Conservation (phyloP, 1,140 invertebrate genomes). For the Musca vetustissima region DNA sequence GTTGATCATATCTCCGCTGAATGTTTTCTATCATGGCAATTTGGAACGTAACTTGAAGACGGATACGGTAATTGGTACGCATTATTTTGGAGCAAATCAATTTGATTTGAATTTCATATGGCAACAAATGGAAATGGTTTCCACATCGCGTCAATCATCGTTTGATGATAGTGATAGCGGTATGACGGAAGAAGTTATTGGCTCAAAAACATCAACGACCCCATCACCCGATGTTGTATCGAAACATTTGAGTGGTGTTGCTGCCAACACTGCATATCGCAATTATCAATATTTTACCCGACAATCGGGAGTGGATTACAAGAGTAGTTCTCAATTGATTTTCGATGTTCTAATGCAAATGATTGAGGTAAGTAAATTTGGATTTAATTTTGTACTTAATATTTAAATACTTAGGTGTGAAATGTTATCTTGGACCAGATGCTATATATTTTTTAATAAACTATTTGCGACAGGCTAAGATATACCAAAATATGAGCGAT, state of each 20-base stretch:
- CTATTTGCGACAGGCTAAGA: no score
- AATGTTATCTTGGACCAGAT: no score
- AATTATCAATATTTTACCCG: constrained; percentile 51
- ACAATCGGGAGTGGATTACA: constrained; percentile 52
- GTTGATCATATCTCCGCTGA: constrained; percentile 41
- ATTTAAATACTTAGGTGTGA: no score
- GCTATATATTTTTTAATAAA: no score
- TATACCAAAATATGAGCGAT: no score
- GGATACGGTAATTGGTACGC: constrained; percentile 52
- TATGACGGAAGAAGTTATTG: not conserved
- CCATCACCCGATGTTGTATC: not conserved
- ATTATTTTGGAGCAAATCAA: constrained; percentile 51
- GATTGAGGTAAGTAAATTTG: constrained; percentile 48
- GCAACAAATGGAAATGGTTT: constrained; percentile 50
- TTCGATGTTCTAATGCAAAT: constrained; percentile 55
- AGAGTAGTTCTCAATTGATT: constrained; percentile 53
- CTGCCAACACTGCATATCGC: constrained; percentile 41
- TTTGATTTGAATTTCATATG: constrained; percentile 54
- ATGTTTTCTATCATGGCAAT: constrained; percentile 54
- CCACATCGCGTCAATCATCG: constrained; percentile 25
- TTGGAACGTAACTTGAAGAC: constrained; percentile 44
- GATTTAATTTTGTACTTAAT: not conserved
- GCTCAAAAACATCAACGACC: no score
- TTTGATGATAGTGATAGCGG: constrained; percentile 2
- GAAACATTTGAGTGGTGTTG: constrained; percentile 26